A percentile compares a stretch with the other conserved stretches of the same genome.
Evolutionary conservation across 2,888 invertebrate species (phyloP).

Genomic region (Scelioninae gen. 1): DNA sequence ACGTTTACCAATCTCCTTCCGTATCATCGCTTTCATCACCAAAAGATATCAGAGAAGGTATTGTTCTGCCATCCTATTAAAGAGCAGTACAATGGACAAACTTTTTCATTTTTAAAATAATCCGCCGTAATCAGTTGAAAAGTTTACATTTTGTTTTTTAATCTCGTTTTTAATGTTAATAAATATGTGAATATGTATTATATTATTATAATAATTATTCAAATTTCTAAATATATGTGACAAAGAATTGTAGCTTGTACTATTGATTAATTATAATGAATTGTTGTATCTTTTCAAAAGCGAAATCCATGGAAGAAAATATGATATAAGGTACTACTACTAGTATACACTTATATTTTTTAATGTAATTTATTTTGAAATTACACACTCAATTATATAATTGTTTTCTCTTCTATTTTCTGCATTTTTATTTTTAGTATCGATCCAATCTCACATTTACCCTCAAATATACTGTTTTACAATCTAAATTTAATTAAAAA

Average conservation of each 20-base stretch:
- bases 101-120: conserved; percentile 25
- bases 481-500: too few species aligned
- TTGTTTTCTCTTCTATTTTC: conserved; percentile 56
- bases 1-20: conserved; percentile 81
- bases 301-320: conserved; percentile 82
- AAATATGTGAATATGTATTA: conserved; percentile 12
- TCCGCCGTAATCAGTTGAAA: conserved; percentile 22
- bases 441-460: neutral
- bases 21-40: conserved; percentile 80
- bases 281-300: conserved; percentile 78
- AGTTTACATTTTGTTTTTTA: conserved; percentile 46
- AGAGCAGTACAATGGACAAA: conserved; percentile 22
- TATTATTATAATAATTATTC: conserved; percentile 2
- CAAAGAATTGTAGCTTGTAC: neutral
- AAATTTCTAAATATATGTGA: conserved; percentile 22
- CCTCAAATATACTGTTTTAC: too few species aligned
- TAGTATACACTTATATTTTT: conserved; percentile 27
- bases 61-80: conserved; percentile 56
- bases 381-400: conserved; percentile 42
- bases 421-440: conserved; percentile 39
- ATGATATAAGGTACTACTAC: conserved; percentile 80
- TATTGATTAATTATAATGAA: conserved; percentile 39
- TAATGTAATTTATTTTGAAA: conserved; percentile 51
- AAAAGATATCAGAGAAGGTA: conserved; percentile 83
- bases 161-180: conserved; percentile 41